These are phyloP conservation scores for Dicaeum eximium DNA, from an alignment of 2,113 vertebrate species.

Conservation along the genomic window DNA sequence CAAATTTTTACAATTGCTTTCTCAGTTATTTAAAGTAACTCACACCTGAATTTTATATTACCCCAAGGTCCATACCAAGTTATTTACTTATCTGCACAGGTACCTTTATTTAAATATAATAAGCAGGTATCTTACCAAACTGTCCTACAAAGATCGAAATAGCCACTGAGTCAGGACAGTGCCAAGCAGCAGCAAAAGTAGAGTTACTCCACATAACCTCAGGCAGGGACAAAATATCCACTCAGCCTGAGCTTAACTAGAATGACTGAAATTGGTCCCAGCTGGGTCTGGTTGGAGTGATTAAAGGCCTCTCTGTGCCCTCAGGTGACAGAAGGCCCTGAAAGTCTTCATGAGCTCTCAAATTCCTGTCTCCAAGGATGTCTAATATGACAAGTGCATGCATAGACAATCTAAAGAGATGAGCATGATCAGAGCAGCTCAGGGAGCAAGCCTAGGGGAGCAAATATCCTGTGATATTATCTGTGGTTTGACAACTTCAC, in stretches of 20 bases:
- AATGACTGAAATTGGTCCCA: background rate
- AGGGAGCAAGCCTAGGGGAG: background rate
- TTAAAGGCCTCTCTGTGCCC: background rate
- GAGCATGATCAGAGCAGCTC: background rate
- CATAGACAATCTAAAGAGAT: background rate
- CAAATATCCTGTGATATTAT: background rate
- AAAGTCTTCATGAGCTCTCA: background rate
- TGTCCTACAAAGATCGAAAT: background rate
- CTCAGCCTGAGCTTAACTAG: background rate
- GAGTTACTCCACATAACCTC: background rate
- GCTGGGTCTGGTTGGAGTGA: background rate
- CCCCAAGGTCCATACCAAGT: accelerated
- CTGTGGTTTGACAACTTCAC: background rate
- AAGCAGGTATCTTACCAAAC: background rate
- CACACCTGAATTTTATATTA: background rate
- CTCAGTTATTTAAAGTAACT: background rate
- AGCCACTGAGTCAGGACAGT: background rate
- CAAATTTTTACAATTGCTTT: background rate
- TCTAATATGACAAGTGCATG: background rate
- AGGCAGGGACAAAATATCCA: accelerated
- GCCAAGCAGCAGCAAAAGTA: background rate
- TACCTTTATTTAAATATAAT: background rate
- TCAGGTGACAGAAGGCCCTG: background rate
- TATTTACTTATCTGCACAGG: background rate
- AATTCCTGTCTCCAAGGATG: background rate